A percentile compares a stretch with the other conserved stretches of the same genome.
These are phyloP conservation scores for Cheilosia vernalis DNA, from an alignment of 2,888 invertebrate genomes.

Conservation along the genomic window DNA sequence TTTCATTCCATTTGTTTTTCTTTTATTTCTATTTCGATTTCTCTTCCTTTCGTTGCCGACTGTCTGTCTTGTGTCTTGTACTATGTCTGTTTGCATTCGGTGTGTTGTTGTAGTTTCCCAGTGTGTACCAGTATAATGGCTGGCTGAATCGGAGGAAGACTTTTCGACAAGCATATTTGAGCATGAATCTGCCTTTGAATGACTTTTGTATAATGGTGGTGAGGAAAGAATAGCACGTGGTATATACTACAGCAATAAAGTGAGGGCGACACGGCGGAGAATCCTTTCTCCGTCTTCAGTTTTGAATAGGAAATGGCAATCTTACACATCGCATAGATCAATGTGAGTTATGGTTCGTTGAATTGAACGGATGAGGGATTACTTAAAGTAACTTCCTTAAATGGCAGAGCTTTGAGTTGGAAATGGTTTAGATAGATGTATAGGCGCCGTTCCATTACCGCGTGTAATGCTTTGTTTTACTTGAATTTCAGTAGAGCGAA, in stretches of 20 bases:
- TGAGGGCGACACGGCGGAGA: neutral
- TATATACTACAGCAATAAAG: neutral
- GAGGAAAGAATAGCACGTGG: neutral
- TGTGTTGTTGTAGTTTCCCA: slow-evolving; percentile 14
- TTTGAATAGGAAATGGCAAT: slow-evolving; percentile 31
- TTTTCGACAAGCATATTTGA: slow-evolving; percentile 68
- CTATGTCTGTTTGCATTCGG: slow-evolving; percentile 41
- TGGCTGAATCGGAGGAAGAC: slow-evolving; percentile 21
- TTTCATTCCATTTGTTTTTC: slow-evolving; percentile 45
- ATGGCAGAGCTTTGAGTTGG: neutral
- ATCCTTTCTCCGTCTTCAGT: slow-evolving; percentile 11
- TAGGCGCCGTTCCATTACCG: too few relatives aligned
- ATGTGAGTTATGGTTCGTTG: slow-evolving; percentile 56
- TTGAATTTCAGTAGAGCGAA: neutral
- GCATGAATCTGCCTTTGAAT: slow-evolving; percentile 56
- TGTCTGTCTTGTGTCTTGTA: neutral
- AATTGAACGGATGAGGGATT: slow-evolving; percentile 42
- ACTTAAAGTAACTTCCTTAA: slow-evolving; percentile 21
- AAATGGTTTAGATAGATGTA: neutral
- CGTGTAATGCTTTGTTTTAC: slow-evolving; percentile 24
- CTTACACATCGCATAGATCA: slow-evolving; percentile 49
- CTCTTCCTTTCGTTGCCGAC: neutral
- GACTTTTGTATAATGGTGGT: neutral
- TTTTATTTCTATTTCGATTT: slow-evolving; percentile 8
- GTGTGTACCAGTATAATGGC: neutral